Conservation (phyloP, 2,888 invertebrate species). For the Drosophila limbata region DNA sequence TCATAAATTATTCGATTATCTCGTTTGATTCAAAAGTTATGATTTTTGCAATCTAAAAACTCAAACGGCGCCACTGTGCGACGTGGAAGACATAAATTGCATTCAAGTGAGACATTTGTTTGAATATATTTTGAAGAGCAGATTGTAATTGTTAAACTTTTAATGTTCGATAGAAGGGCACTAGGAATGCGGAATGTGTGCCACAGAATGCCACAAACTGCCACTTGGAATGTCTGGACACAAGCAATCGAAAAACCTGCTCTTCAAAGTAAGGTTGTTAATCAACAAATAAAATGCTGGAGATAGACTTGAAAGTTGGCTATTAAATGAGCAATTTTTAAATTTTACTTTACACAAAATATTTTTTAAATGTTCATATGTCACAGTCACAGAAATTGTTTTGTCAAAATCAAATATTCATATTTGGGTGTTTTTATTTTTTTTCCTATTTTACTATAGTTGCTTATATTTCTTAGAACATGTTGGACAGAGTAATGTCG, state of each 20-base stretch:
- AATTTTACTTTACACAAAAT: background rate
- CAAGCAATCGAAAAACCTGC: background rate
- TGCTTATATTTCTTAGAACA: no score
- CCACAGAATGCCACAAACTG: constrained; percentile 1
- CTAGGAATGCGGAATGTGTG: constrained; percentile 2
- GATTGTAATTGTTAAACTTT: constrained; percentile 45
- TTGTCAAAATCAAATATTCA: background rate
- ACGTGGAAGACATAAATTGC: constrained; percentile 63
- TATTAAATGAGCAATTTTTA: constrained; percentile 1
- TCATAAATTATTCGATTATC: no score
- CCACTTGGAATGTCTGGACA: background rate
- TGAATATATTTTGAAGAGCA: constrained; percentile 54
- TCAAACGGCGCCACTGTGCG: no score
- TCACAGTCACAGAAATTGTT: background rate
- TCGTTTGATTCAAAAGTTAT: no score
- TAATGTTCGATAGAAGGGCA: constrained; percentile 19
- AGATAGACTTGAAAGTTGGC: background rate
- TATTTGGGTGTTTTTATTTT: no score
- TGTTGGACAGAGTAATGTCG: no score
- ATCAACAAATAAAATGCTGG: constrained; percentile 12
- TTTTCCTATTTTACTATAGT: no score
- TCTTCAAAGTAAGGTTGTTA: constrained; percentile 1
- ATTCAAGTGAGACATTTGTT: constrained; percentile 67
- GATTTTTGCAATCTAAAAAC: no score
- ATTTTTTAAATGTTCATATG: background rate